Percentiles rank a stretch among this genome's conserved stretches.
Conservation (phyloP, 2,888 invertebrate genomes). For the Xestia c-nigrum region DNA sequence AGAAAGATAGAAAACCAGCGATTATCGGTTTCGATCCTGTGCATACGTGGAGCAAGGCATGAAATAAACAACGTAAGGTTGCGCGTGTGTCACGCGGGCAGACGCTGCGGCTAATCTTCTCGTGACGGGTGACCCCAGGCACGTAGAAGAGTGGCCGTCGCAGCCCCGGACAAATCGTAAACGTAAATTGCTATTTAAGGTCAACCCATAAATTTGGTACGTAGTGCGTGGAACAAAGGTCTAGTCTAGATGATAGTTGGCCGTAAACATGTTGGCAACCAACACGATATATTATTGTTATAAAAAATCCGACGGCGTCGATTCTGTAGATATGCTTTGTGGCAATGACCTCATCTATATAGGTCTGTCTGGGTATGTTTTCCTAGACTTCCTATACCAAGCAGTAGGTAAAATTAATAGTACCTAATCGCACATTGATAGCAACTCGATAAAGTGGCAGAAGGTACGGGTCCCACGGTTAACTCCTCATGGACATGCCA, state of each 20-base stretch:
- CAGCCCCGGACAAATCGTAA: slow-evolving; percentile 77
- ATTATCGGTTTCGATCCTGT: background rate
- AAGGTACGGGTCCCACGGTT: background rate
- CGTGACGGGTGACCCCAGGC: slow-evolving; percentile 81
- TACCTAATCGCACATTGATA: background rate
- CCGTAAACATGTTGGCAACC: slow-evolving; percentile 19
- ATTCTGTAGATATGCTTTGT: background rate
- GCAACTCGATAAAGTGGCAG: background rate
- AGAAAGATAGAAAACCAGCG: background rate
- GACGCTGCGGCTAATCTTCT: slow-evolving; percentile 84
- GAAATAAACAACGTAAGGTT: slow-evolving; percentile 54
- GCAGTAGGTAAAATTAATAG: too few species aligned
- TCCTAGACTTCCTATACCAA: background rate
- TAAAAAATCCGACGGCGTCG: background rate
- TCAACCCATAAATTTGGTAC: slow-evolving; percentile 65
- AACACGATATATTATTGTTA: background rate
- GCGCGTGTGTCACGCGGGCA: slow-evolving; percentile 74
- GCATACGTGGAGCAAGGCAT: slow-evolving; percentile 15
- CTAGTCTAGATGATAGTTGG: background rate
- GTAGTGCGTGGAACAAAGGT: slow-evolving; percentile 8
- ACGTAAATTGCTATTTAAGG: slow-evolving; percentile 84
- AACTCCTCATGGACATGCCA: background rate
- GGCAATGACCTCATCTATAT: background rate
- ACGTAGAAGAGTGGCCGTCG: slow-evolving; percentile 66
- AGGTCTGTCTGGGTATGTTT: too few species aligned